phyloP scores from a whole-genome alignment of 2,113 vertebrate species.

The Procavia capensis region DNA sequence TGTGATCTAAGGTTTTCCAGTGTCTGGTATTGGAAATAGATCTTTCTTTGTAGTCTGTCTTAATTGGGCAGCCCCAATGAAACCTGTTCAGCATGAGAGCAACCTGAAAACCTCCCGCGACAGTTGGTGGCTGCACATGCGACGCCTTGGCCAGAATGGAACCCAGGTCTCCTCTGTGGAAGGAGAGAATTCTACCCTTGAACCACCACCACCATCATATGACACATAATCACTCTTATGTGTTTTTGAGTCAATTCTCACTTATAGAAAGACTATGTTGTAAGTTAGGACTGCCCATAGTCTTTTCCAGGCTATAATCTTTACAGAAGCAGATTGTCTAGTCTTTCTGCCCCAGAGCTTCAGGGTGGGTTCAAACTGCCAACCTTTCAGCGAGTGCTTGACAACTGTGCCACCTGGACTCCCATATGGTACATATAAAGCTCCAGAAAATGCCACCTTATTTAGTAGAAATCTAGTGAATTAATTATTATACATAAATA shows the following conservation, averaged over 20 bases:
- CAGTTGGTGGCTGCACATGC: neutral
- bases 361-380: neutral
- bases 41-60: neutral
- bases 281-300: neutral
- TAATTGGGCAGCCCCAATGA: neutral
- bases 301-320: neutral
- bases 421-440: neutral
- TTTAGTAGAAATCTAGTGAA: neutral
- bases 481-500: neutral
- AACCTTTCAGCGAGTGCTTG: neutral
- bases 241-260: neutral
- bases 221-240: neutral
- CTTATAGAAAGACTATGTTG: neutral
- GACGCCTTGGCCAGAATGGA: neutral
- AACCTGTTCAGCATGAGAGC: neutral
- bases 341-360: neutral
- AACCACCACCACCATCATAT: neutral
- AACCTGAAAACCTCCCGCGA: neutral
- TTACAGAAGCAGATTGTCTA: neutral
- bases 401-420: neutral
- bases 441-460: neutral
- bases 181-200: neutral
- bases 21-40: neutral
- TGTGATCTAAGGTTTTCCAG: neutral
- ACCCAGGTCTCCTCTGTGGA: neutral